A percentile compares a stretch with the other conserved stretches of the same genome.
phyloP scores from a whole-genome alignment of 2,113 vertebrate species.

The Furnarius figulus region DNA sequence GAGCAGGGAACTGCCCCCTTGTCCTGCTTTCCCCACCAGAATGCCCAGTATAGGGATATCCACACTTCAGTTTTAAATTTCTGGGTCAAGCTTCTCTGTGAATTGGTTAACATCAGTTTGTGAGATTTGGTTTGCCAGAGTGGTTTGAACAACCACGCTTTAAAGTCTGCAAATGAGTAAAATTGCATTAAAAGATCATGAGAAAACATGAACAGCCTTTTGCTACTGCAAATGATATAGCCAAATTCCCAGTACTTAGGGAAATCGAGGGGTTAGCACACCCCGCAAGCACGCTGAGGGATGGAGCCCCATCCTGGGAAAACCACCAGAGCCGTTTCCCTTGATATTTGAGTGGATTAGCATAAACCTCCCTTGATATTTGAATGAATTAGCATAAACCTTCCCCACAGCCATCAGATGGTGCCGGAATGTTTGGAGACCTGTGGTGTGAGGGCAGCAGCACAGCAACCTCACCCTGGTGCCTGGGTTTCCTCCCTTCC shows the following conservation, averaged over 20 bases:
- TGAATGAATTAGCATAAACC: neutral
- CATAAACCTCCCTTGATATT: neutral
- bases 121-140: neutral
- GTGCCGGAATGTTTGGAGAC: neutral
- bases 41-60: neutral
- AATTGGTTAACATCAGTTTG: fast-evolving
- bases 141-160: neutral
- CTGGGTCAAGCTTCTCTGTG: neutral
- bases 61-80: fast-evolving
- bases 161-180: neutral
- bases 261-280: neutral
- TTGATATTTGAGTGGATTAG: neutral
- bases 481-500: neutral
- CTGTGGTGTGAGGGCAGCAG: fast-evolving
- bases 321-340: neutral
- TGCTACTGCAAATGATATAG: neutral
- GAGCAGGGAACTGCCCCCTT: fast-evolving
- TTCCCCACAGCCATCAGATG: neutral
- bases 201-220: neutral
- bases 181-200: neutral
- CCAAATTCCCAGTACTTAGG: neutral
- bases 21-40: neutral
- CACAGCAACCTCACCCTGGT: fast-evolving
- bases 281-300: fast-evolving
- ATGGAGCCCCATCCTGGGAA: neutral